A percentile compares a stretch with the other conserved stretches of the same genome.
phyloP scores from a whole-genome alignment of 2,113 vertebrate genomes.

The Piaya cayana region DNA sequence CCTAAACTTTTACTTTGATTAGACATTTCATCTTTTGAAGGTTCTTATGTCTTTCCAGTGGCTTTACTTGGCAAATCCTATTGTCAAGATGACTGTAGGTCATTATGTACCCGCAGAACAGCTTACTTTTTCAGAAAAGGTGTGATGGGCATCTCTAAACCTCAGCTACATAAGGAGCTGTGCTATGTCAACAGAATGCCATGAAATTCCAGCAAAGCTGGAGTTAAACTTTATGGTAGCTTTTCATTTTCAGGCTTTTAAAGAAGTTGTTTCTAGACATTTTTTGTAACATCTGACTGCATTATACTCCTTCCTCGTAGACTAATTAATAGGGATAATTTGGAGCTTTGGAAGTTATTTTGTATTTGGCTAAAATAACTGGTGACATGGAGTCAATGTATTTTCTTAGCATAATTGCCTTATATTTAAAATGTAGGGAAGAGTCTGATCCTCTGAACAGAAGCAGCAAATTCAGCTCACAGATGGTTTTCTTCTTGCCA shows the following conservation, averaged over 20 bases:
- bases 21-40: slow-evolving; percentile 48
- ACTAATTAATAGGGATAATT: not conserved
- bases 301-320: not conserved
- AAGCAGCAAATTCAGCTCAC: slow-evolving; percentile 18
- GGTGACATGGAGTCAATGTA: not conserved
- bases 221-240: not conserved
- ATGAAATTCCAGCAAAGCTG: slow-evolving; percentile 54
- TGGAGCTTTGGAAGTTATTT: not conserved
- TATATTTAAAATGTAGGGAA: not conserved
- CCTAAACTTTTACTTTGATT: slow-evolving; percentile 54
- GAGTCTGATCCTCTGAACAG: not conserved
- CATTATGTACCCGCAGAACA: slow-evolving; percentile 40
- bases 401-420: not conserved
- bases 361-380: slow-evolving; percentile 1
- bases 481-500: slow-evolving; percentile 36
- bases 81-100: slow-evolving; percentile 45
- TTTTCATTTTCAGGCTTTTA: not conserved
- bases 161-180: slow-evolving; percentile 34
- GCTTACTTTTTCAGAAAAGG: slow-evolving; percentile 37
- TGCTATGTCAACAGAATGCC: slow-evolving; percentile 21
- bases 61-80: slow-evolving; percentile 28
- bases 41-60: slow-evolving; percentile 27
- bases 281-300: not conserved
- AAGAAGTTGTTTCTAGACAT: not conserved
- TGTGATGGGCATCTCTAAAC: slow-evolving; percentile 29